Conservation (phyloP, 2,888 invertebrate genomes). For the Diarsia mendica region DNA sequence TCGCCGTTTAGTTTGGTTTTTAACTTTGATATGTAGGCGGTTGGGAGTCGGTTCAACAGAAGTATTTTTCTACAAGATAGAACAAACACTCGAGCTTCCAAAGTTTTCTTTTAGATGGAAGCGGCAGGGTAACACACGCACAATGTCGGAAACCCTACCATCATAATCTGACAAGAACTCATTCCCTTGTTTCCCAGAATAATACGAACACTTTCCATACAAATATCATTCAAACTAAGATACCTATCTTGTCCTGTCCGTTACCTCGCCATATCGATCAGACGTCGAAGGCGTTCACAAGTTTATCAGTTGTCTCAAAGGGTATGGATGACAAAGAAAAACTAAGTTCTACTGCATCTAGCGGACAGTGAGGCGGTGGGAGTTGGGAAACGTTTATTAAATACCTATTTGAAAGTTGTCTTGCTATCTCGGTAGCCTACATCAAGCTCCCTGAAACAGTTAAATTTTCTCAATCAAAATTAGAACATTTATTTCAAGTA, state of each 20-base stretch:
- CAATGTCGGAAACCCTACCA: no score
- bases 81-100: not conserved
- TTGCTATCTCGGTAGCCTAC: no score
- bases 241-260: not conserved
- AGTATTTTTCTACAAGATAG: not conserved
- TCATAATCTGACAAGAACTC: no score
- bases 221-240: not conserved
- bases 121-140: no score
- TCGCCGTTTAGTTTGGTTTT: conserved; percentile 18
- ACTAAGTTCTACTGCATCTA: conserved; percentile 31
- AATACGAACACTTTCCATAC: no score
- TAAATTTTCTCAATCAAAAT: no score
- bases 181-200: no score
- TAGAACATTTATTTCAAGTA: no score
- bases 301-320: conserved; percentile 58
- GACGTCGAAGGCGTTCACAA: conserved; percentile 13
- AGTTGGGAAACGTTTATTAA: conserved; percentile 14
- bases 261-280: conserved; percentile 32
- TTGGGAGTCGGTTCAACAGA: not conserved
- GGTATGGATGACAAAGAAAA: conserved; percentile 61
- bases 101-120: not conserved
- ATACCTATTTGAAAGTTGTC: conserved; percentile 11
- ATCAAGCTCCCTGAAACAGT: no score
- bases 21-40: conserved; percentile 18
- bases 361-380: not conserved